Conservation (phyloP, 2,113 vertebrate genomes). For the Paralichthys olivaceus region DNA sequence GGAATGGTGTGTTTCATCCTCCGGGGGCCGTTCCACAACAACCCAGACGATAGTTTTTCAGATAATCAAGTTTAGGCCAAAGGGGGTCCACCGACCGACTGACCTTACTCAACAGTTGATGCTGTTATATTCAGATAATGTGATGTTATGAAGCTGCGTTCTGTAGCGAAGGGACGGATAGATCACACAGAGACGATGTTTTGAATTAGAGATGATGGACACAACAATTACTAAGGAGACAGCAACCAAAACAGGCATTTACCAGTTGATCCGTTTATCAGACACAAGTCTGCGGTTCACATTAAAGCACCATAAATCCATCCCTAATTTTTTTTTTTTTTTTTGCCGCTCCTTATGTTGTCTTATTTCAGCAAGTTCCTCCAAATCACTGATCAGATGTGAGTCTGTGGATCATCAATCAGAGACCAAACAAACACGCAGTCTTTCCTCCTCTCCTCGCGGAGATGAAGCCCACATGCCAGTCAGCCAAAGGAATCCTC, state of each 20-base stretch:
- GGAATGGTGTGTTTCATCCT: too few relatives aligned
- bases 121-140: neutral
- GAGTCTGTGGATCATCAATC: constrained; percentile 53
- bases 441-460: constrained; percentile 23
- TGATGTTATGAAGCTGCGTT: neutral
- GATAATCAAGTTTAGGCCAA: too few relatives aligned
- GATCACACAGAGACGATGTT: neutral
- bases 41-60: too few relatives aligned
- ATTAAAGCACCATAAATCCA: constrained; percentile 38
- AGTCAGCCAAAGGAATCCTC: constrained; percentile 64
- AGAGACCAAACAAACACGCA: constrained; percentile 37
- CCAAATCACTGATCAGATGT: constrained; percentile 39
- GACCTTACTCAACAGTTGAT: too few relatives aligned
- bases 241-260: constrained; percentile 51
- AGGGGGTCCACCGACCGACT: too few relatives aligned
- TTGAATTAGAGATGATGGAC: constrained; percentile 38
- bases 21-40: too few relatives aligned
- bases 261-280: constrained; percentile 59
- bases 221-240: constrained; percentile 42
- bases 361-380: constrained; percentile 25
- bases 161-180: neutral
- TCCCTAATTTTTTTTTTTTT: constrained; percentile 23
- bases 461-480: constrained; percentile 52
- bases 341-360: constrained; percentile 26
- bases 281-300: constrained; percentile 59